phyloP scores from a whole-genome alignment of 2,888 invertebrate genomes.

The Leucania comma region DNA sequence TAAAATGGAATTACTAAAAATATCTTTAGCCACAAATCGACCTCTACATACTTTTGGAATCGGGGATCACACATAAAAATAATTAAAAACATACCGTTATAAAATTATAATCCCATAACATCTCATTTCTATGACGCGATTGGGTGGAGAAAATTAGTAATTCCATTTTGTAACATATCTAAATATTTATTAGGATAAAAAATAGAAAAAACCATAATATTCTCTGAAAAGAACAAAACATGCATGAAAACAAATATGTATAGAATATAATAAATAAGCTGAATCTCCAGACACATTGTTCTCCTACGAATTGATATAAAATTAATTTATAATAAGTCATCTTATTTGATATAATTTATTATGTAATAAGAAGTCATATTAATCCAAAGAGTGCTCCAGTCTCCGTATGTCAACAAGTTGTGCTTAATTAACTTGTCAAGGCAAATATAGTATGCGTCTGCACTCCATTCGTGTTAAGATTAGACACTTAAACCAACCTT shows the following conservation, averaged over 20 bases:
- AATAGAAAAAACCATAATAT: constrained; percentile 7
- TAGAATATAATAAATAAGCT: constrained; percentile 17
- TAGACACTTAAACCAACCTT: too few species aligned
- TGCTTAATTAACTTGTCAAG: constrained; percentile 8
- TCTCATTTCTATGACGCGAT: constrained; percentile 36
- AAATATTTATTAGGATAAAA: constrained; percentile 44
- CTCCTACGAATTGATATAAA: not conserved
- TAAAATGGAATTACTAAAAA: constrained; percentile 85
- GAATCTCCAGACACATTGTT: constrained; percentile 37
- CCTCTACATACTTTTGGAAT: constrained; percentile 69
- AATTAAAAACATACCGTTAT: constrained; percentile 71
- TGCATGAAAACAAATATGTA: constrained; percentile 17
- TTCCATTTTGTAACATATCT: constrained; percentile 78
- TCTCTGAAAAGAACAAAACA: constrained; percentile 15
- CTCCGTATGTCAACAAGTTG: not conserved
- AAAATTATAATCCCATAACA: constrained; percentile 2
- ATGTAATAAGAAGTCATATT: too few species aligned
- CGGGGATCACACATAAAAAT: constrained; percentile 72
- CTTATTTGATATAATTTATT: too few species aligned
- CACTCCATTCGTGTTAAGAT: too few species aligned
- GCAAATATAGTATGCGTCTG: not conserved
- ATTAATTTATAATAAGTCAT: too few species aligned
- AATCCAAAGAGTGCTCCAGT: too few species aligned
- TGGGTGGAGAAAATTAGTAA: constrained; percentile 78
- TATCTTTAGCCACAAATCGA: constrained; percentile 55